A percentile compares a stretch with the other conserved stretches of the same genome.
These are phyloP conservation scores for Mactra quadrangularis DNA, from an alignment of 1,140 invertebrate species.

Conservation along the genomic window DNA sequence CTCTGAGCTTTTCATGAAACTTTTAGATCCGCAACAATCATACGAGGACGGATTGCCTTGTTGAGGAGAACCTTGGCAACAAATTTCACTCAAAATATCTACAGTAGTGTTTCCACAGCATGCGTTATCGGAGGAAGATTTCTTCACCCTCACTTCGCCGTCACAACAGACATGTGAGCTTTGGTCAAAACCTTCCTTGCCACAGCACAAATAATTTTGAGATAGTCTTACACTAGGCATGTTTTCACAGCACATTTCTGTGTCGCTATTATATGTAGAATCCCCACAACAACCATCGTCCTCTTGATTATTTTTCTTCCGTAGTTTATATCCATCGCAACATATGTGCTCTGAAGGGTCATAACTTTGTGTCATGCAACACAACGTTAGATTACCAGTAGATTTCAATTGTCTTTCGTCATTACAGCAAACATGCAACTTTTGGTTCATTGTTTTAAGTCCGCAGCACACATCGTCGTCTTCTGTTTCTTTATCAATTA, in stretches of 20 bases:
- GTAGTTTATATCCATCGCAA: slow-evolving; percentile 11
- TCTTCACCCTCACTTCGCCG: slow-evolving; percentile 9
- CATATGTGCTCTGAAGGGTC: slow-evolving; percentile 16
- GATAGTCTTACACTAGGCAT: background rate
- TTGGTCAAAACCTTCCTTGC: slow-evolving; percentile 2
- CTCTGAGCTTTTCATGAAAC: background rate
- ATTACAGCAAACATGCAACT: slow-evolving; percentile 32
- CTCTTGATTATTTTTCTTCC: background rate
- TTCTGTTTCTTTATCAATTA: slow-evolving; percentile 2
- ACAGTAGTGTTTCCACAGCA: slow-evolving; percentile 36
- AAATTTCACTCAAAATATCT: slow-evolving; percentile 27
- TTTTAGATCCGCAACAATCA: slow-evolving; percentile 20
- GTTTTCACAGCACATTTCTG: slow-evolving; percentile 29
- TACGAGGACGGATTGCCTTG: background rate
- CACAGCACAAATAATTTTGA: slow-evolving; percentile 1
- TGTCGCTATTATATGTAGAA: slow-evolving; percentile 14
- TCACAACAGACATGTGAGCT: slow-evolving; percentile 25
- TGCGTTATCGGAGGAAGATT: background rate
- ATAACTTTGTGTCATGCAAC: slow-evolving; percentile 26
- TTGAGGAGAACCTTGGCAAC: slow-evolving; percentile 21
- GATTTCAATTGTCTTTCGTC: slow-evolving; percentile 11
- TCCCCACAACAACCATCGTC: slow-evolving; percentile 44
- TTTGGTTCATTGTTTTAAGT: slow-evolving; percentile 16
- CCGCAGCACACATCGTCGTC: slow-evolving; percentile 38
- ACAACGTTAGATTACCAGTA: slow-evolving; percentile 6